These are phyloP conservation scores for Chrosomus eos DNA, from an alignment of 2,797 vertebrate genomes.

Conservation along the genomic window DNA sequence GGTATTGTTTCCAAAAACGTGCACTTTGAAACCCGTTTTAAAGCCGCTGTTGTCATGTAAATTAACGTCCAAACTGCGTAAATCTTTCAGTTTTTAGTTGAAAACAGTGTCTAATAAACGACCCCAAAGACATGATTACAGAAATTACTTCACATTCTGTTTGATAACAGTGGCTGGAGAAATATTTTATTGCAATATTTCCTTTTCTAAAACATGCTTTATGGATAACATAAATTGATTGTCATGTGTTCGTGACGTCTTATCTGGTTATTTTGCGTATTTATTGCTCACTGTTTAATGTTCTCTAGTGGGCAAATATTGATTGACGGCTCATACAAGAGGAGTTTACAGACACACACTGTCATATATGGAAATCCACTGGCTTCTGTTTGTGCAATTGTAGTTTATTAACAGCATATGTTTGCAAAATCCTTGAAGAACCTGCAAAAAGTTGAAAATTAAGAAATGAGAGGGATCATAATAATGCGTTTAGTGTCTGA, in stretches of 20 bases:
- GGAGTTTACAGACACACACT: conserved; percentile 31
- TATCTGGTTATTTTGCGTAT: conserved; percentile 16
- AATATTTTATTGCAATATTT: background rate
- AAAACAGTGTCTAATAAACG: no score
- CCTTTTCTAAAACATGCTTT: background rate
- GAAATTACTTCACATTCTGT: background rate
- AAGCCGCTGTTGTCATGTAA: no score
- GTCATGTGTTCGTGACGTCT: background rate
- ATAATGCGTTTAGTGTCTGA: no score
- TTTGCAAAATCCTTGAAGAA: no score
- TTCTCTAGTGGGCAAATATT: conserved; percentile 52
- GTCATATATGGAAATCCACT: background rate
- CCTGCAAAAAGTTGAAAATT: background rate
- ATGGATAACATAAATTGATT: background rate
- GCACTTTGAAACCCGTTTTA: no score
- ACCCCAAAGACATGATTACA: no score
- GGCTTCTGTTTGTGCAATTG: background rate
- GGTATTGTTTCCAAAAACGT: no score
- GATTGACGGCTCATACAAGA: conserved; percentile 46
- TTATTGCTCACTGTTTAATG: conserved; percentile 42
- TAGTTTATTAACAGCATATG: background rate
- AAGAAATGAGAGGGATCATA: background rate
- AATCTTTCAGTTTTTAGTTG: no score
- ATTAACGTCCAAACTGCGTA: no score
- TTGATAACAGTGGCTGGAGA: background rate